A percentile compares a stretch with the other conserved stretches of the same genome.
Conservation (phyloP, 92 coral and sea anemone genomes). For the Anthopleura xanthogrammica region DNA sequence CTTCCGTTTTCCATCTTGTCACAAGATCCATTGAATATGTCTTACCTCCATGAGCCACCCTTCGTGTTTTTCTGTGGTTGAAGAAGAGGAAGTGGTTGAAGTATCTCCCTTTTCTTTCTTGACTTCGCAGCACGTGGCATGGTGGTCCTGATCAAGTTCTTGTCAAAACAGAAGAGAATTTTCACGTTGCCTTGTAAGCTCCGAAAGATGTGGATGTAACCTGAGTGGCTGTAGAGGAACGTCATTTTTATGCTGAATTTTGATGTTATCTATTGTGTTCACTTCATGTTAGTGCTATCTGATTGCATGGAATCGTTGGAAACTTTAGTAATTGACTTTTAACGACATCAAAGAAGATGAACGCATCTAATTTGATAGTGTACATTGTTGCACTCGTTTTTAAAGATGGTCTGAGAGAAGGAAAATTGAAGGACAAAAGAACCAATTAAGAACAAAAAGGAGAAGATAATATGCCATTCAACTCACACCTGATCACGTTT, state of each 20-base stretch:
- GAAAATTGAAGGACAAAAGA: not conserved
- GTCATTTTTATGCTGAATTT: not conserved
- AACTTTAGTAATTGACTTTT: not conserved
- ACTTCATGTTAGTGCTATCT: not conserved
- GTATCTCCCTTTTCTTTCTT: not conserved
- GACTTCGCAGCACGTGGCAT: not conserved
- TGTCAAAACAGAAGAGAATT: not conserved
- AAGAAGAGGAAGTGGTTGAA: not conserved
- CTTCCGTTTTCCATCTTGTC: constrained; percentile 21
- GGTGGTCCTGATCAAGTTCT: not conserved
- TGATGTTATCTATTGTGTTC: constrained; percentile 2
- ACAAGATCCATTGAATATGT: constrained; percentile 11
- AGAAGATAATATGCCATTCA: constrained; percentile 1
- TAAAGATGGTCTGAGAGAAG: not conserved
- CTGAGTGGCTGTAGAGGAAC: not conserved
- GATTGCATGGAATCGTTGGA: not conserved
- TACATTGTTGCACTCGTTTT: not conserved
- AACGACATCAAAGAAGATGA: not conserved
- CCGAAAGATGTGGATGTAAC: not conserved
- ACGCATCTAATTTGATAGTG: not conserved
- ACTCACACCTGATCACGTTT: constrained; percentile 8
- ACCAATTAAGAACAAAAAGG: not conserved
- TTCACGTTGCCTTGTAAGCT: not conserved
- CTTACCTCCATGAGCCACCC: constrained; percentile 15
- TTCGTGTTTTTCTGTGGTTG: not conserved